These are phyloP conservation scores for Gallinago undulata DNA, from an alignment of 2,113 vertebrate species.

Conservation along the genomic window DNA sequence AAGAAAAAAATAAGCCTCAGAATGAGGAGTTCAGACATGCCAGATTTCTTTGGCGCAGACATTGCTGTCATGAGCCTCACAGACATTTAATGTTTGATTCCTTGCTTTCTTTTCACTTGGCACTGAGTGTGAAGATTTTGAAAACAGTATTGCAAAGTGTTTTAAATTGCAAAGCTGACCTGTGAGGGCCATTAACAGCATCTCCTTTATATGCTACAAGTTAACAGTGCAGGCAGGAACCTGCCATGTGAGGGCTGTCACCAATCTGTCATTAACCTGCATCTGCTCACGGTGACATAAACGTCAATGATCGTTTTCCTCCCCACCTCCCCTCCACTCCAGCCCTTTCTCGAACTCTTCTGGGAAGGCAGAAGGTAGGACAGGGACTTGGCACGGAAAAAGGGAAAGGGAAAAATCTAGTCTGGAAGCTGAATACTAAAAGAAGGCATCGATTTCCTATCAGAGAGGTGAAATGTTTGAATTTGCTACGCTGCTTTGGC, in stretches of 20 bases:
- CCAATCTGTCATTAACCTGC: neutral
- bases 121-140: neutral
- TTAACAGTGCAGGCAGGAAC: neutral
- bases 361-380: neutral
- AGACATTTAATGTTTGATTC: slow-evolving; percentile 22
- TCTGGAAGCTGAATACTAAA: neutral
- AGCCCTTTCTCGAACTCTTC: neutral
- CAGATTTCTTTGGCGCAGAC: slow-evolving; percentile 23
- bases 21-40: slow-evolving; percentile 25
- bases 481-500: neutral
- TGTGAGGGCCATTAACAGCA: neutral
- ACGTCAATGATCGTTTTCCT: neutral
- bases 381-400: neutral
- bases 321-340: neutral
- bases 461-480: neutral
- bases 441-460: neutral
- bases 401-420: neutral
- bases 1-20: neutral
- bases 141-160: neutral
- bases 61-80: slow-evolving; percentile 26
- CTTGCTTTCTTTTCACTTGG: slow-evolving; percentile 46
- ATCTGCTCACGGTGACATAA: neutral
- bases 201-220: neutral
- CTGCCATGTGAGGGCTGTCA: neutral
- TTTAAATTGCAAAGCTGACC: slow-evolving; percentile 1